Base-by-base conservation (phyloP, 2,888 invertebrate species). In the Acrobasis repandana region DNA sequence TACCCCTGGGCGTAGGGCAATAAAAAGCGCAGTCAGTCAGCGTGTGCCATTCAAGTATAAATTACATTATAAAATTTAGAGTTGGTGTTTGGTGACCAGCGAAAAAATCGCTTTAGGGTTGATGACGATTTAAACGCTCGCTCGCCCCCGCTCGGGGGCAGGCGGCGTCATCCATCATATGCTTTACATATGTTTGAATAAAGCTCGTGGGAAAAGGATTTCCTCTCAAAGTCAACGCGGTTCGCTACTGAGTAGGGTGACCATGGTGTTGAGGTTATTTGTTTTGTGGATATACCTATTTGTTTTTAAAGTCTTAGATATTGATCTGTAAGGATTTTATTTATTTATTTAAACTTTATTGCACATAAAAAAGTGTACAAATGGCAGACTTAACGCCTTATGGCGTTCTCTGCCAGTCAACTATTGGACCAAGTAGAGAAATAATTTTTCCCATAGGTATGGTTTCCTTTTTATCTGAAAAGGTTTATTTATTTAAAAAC, bases 141-240 rank as follows among this genome's bases (percentile, higher is more conserved):
- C 84, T 81, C 81, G 73, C 74, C 64, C 36, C 81, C 81, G 73
- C 73, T 63, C 36, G 58, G 62, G 64, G 54, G 64, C 57, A 72
- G 60, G 16, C 28, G 59, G 59, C n/a, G 84, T 84, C 91, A 93
- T 93, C 93, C 90, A 93, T 93, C 93, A 93, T 90, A 88, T 86
- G 92, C 92, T 93, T 93, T 92, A 92, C 93, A 93, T 93, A 92
- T 93, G 93, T 93, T 93, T 92, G 90, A 90, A 89, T 92, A 91
- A 93, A 92, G 89, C 93, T 82, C 93, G 93, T 93, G 93, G 93
- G 93, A 93, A 92, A 92, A 90, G 90, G 90, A 91, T 89, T 90
- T 92, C 90, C 90, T 91, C 92, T 91, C 86, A 86, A 87, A 91
- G 90, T 90, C 88, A 88, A 86, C 82, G 85, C 83, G 82, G 77